phyloP scores from a whole-genome alignment of 2,888 invertebrate species.

The Drosophila glabriapex region DNA sequence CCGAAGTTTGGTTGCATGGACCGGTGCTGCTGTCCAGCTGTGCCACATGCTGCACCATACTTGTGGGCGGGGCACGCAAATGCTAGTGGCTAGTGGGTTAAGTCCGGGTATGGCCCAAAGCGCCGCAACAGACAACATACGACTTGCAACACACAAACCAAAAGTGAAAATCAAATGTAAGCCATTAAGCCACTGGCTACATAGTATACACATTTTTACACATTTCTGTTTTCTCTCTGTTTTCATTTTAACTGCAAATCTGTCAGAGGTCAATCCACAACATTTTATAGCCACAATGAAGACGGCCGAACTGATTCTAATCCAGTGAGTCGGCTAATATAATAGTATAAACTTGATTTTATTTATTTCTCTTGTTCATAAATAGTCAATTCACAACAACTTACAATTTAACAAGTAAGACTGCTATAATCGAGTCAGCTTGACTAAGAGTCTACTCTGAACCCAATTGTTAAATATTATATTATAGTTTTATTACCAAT shows the following conservation, averaged over 20 bases:
- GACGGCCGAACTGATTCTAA: neutral
- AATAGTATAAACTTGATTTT: neutral
- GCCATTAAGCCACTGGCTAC: neutral
- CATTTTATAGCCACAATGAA: neutral
- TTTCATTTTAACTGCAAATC: neutral
- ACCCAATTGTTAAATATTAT: neutral
- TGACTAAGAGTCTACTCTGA: neutral
- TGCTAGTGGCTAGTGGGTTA: neutral
- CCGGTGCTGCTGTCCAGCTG: neutral
- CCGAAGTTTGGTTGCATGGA: neutral
- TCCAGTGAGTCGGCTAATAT: neutral
- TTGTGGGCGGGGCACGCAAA: neutral
- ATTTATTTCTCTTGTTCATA: neutral
- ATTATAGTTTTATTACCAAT: neutral
- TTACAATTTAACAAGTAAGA: neutral
- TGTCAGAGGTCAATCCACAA: neutral
- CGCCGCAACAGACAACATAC: neutral
- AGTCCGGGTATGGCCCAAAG: neutral
- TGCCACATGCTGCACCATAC: neutral
- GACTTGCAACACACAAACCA: neutral
- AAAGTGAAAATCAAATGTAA: neutral
- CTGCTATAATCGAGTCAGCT: neutral
- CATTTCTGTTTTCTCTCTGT: neutral
- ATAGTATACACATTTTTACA: neutral
- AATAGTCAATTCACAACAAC: neutral